phyloP scores from a whole-genome alignment of 1,140 invertebrate species.

The Potamilus streckersoni region DNA sequence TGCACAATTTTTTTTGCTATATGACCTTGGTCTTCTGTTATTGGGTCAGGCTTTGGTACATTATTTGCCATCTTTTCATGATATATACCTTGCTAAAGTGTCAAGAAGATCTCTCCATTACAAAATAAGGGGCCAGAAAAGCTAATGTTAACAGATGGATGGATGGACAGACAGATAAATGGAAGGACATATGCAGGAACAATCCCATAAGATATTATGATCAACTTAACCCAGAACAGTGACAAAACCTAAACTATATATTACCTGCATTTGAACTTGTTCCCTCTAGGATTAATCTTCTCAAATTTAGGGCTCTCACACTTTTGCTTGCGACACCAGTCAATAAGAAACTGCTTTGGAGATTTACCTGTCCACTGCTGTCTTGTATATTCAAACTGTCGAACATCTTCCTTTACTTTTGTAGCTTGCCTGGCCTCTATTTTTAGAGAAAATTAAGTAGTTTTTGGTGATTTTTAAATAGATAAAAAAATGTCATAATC shows the following conservation, averaged over 20 bases:
- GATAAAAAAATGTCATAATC: too few species aligned
- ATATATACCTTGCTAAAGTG: too few species aligned
- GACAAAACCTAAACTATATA: constrained; percentile 3
- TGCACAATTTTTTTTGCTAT: too few species aligned
- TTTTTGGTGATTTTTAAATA: too few species aligned
- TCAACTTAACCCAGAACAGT: neutral
- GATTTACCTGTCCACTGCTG: constrained; percentile 67
- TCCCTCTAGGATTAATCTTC: constrained; percentile 48
- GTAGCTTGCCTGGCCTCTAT: neutral
- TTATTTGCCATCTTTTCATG: too few species aligned
- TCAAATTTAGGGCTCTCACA: constrained; percentile 56
- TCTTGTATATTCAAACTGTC: constrained; percentile 63
- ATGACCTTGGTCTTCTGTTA: too few species aligned
- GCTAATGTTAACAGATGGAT: neutral
- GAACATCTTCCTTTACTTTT: constrained; percentile 29
- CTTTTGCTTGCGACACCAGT: constrained; percentile 64
- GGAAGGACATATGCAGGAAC: neutral
- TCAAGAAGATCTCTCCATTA: too few species aligned
- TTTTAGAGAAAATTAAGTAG: too few species aligned
- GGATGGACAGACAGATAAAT: too few species aligned
- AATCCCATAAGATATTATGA: too few species aligned
- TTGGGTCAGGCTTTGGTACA: too few species aligned
- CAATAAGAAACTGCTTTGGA: constrained; percentile 65
- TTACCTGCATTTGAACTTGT: constrained; percentile 55
- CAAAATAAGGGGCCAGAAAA: too few species aligned